These are phyloP conservation scores for Aphidius gifuensis DNA, from an alignment of 1,140 invertebrate genomes.

Conservation along the genomic window DNA sequence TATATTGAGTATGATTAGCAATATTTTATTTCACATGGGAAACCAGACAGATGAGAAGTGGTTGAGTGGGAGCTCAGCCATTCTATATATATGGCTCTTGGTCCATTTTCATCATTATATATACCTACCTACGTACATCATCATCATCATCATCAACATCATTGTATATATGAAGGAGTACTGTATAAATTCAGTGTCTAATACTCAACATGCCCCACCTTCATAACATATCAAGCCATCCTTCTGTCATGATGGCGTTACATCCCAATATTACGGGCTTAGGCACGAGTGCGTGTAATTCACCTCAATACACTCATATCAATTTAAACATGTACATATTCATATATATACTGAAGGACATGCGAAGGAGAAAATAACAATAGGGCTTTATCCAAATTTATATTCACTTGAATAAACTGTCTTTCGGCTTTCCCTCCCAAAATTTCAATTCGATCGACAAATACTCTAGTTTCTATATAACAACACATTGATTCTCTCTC, in stretches of 20 bases:
- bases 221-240: conserved; percentile 13
- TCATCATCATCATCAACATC: too few relatives aligned
- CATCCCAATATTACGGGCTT: conserved; percentile 35
- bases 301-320: conserved; percentile 31
- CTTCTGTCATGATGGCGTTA: conserved; percentile 38
- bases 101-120: conserved; percentile 19
- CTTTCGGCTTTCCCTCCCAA: too few relatives aligned
- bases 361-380: conserved; percentile 8
- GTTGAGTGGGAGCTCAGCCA: conserved; percentile 55
- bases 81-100: conserved; percentile 41
- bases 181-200: conserved; percentile 7
- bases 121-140: background rate
- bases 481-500: too few relatives aligned
- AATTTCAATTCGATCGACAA: too few relatives aligned
- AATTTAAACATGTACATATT: conserved; percentile 15
- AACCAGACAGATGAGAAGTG: conserved; percentile 56
- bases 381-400: background rate
- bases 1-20: conserved; percentile 51
- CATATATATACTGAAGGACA: background rate
- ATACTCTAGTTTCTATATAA: too few relatives aligned
- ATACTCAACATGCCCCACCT: conserved; percentile 2
- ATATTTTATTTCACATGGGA: conserved; percentile 59
- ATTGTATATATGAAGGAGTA: background rate
- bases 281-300: conserved; percentile 28
- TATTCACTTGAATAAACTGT: too few relatives aligned